These are phyloP conservation scores for Cyprinodon tularosa DNA, from an alignment of 2,113 vertebrate species.

Conservation along the genomic window DNA sequence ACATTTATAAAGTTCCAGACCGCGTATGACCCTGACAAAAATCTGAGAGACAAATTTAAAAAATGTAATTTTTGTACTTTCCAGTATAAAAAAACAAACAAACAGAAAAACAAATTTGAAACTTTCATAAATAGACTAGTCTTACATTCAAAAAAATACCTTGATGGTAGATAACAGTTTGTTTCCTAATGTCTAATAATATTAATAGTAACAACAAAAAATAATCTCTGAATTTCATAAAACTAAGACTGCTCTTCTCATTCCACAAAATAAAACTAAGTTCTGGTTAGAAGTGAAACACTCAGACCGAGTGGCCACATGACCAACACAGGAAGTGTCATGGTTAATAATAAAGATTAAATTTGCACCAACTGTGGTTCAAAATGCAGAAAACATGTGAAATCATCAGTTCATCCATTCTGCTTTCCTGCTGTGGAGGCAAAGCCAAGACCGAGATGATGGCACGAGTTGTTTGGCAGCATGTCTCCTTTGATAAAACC, in stretches of 20 bases:
- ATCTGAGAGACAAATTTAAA: conserved; percentile 45
- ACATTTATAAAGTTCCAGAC: neutral
- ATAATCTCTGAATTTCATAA: conserved; percentile 7
- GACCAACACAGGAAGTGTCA: conserved; percentile 16
- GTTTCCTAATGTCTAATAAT: neutral
- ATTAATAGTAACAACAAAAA: neutral
- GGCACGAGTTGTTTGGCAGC: conserved; percentile 76
- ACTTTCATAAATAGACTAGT: conserved; percentile 40
- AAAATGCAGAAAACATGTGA: conserved; percentile 45
- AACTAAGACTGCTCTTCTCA: conserved; percentile 47
- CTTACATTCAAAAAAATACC: conserved; percentile 73
- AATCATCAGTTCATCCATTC: conserved; percentile 28
- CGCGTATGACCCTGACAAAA: conserved; percentile 11
- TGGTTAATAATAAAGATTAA: conserved; percentile 19
- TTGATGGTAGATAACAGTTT: conserved; percentile 32
- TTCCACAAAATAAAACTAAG: conserved; percentile 20
- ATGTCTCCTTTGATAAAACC: conserved; percentile 38
- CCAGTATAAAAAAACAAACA: conserved; percentile 68
- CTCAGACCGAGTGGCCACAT: conserved; percentile 26
- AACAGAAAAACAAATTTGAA: conserved; percentile 20
- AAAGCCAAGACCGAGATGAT: conserved; percentile 63
- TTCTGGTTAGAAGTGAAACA: conserved; percentile 22
- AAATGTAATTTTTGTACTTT: conserved; percentile 54
- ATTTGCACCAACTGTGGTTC: conserved; percentile 49
- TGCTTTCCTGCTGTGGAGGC: conserved; percentile 49